Conservation (phyloP, 2,888 invertebrate species). For the Pomacea canaliculata region DNA sequence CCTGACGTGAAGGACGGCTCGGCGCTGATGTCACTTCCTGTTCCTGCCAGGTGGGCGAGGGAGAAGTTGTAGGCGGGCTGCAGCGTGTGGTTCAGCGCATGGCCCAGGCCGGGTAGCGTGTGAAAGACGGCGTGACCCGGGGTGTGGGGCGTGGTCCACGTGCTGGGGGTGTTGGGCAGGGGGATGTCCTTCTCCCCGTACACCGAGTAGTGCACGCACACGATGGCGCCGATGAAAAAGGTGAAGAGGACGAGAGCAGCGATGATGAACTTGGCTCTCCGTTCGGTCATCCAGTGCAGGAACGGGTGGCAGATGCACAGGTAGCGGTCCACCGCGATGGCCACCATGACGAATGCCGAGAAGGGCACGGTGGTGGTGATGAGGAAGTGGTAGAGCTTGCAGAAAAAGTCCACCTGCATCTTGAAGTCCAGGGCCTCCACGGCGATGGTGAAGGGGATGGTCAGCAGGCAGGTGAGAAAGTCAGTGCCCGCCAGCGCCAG, state of each 20-base stretch:
- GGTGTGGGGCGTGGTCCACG: neutral
- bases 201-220: slow-evolving; percentile 46
- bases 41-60: neutral
- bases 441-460: slow-evolving; percentile 23
- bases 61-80: slow-evolving; percentile 23
- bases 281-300: slow-evolving; percentile 60
- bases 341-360: slow-evolving; percentile 63
- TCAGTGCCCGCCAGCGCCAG: slow-evolving; percentile 11
- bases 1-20: neutral
- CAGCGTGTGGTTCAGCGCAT: slow-evolving; percentile 8
- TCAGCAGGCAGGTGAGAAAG: slow-evolving; percentile 15
- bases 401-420: slow-evolving; percentile 37
- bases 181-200: slow-evolving; percentile 17
- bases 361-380: slow-evolving; percentile 62
- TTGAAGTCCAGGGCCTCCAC: slow-evolving; percentile 54
- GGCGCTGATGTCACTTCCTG: neutral
- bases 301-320: slow-evolving; percentile 65
- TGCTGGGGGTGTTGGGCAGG: neutral
- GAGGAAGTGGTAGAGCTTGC: slow-evolving; percentile 60
- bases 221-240: slow-evolving; percentile 43
- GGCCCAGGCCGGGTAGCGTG: neutral
- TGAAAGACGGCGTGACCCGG: slow-evolving; percentile 4
- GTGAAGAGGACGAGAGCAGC: slow-evolving; percentile 42
- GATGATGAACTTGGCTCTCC: slow-evolving; percentile 50
- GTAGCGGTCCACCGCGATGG: slow-evolving; percentile 64